Base-by-base conservation (phyloP, 2,797 vertebrate genomes). In the Huso huso region DNA sequence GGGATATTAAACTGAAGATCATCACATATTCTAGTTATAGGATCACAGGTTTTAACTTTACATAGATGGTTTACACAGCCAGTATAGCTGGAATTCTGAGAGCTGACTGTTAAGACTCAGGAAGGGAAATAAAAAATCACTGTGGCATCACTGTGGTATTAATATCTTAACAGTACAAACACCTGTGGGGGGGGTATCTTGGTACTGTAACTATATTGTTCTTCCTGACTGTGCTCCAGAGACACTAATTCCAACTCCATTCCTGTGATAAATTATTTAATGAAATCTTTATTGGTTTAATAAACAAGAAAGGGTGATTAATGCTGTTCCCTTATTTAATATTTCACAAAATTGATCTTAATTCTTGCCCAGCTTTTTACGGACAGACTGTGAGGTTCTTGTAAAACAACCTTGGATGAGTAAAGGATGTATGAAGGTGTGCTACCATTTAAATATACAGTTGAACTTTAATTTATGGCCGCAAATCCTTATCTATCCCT, bases 251-350 rank as follows among this genome's bases (percentile, higher is more conserved):
- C 76, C n/a, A 23, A 80, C 72, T 80, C 79, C 78, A 81, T 74
- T 74, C 70, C 53, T 69, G 86, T 81, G 84, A 88, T 88, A 88
- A 91, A 89, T 82, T 79, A 85, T 37, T 87, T 82, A 79, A 83
- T 84, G 84, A 88, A 90, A 89, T 86, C 81, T 90, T 90, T 90
- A 90, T 84, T 81, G 83, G 86, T 90, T 90, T 89, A 86, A 89
- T 90, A 90, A 90, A 90, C 87, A 90, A 87, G 78, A 86, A 84
- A 81, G 76, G 65, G 80, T 89, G 89, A 91, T 91, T 90, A 88
- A 90, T 89, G 89, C 83, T 83, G 82, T 83, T 82, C 87, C 84
- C 85, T 83, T 84, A 85, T 86, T 90, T 87, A 84, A 83, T 85
- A 89, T 87, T 86, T 87, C 88, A 89, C 84, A 90, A 89, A 89